phyloP scores from a whole-genome alignment of 2,113 vertebrate species.

The Chauna torquata region DNA sequence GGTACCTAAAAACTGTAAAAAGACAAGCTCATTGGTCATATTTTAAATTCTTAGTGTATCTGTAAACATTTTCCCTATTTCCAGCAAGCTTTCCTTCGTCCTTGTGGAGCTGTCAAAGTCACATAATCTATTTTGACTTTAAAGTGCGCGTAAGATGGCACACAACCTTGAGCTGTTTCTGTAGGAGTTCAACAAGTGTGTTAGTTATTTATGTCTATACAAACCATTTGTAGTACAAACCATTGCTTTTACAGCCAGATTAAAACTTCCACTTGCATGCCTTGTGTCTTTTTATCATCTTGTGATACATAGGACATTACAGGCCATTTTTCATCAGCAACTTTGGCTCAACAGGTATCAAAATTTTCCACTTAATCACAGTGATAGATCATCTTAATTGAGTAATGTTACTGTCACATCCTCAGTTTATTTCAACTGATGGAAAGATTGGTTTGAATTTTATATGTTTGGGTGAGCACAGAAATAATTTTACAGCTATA shows the following conservation, averaged over 20 bases:
- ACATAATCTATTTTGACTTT: neutral
- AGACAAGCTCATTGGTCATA: neutral
- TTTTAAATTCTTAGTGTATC: neutral
- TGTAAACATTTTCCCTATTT: neutral
- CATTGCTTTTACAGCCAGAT: neutral
- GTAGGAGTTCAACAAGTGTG: neutral
- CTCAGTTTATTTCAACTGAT: neutral
- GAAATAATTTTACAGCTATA: neutral
- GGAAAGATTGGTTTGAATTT: neutral
- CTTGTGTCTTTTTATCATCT: neutral
- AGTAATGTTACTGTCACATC: neutral
- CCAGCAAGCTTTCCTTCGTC: neutral
- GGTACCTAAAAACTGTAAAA: neutral
- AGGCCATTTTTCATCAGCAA: neutral
- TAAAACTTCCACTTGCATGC: neutral
- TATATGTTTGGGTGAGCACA: neutral
- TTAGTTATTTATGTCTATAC: neutral
- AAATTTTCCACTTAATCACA: neutral
- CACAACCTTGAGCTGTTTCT: neutral
- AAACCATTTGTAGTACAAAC: neutral
- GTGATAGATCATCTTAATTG: neutral
- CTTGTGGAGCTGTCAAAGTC: neutral
- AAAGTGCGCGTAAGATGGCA: neutral
- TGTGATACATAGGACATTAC: neutral
- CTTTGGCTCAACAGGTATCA: neutral